A percentile compares a stretch with the other conserved stretches of the same genome.
These are phyloP conservation scores for Heteromyza rotundicornis DNA, from an alignment of 2,888 invertebrate species.

Conservation along the genomic window DNA sequence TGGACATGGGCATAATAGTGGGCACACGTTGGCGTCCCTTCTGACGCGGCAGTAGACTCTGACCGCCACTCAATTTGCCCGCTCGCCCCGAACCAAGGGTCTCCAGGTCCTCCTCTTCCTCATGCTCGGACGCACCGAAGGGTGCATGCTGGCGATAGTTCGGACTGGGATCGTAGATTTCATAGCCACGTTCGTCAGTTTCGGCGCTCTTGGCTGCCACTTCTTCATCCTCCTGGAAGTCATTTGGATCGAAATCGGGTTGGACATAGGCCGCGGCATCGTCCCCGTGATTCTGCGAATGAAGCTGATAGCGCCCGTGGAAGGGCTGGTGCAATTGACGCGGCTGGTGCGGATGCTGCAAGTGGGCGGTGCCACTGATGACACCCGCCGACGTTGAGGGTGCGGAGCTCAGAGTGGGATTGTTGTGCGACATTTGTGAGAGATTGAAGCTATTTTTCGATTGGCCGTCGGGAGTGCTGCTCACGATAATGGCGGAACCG, in stretches of 20 bases:
- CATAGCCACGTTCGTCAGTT: slow-evolving; percentile 48
- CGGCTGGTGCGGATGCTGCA: slow-evolving; percentile 21
- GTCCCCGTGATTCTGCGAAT: slow-evolving; percentile 10
- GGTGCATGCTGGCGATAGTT: slow-evolving; percentile 45
- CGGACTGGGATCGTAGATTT: slow-evolving; percentile 55
- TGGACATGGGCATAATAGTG: slow-evolving; percentile 47
- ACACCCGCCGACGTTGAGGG: slow-evolving; percentile 50
- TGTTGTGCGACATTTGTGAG: slow-evolving; percentile 40
- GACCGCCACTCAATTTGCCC: slow-evolving; percentile 41
- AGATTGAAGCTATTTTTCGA: slow-evolving; percentile 42
- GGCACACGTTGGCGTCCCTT: slow-evolving; percentile 33
- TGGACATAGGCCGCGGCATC: slow-evolving; percentile 47
- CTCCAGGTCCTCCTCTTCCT: slow-evolving; percentile 10
- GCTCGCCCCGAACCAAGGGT: slow-evolving; percentile 10
- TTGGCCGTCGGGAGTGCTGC: slow-evolving; percentile 56
- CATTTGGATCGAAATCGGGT: slow-evolving; percentile 42
- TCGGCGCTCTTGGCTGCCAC: slow-evolving; percentile 10
- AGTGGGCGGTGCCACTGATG: slow-evolving; percentile 23
- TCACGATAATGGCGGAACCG: slow-evolving; percentile 54
- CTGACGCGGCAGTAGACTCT: slow-evolving; percentile 45
- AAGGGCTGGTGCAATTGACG: slow-evolving; percentile 6
- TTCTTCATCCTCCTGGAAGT: slow-evolving; percentile 13
- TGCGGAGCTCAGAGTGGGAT: slow-evolving; percentile 42
- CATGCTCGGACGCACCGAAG: slow-evolving; percentile 32
- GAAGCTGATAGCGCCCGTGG: background rate